phyloP scores from a whole-genome alignment of 1,140 invertebrate species.

The Agraylea sexmaculata region DNA sequence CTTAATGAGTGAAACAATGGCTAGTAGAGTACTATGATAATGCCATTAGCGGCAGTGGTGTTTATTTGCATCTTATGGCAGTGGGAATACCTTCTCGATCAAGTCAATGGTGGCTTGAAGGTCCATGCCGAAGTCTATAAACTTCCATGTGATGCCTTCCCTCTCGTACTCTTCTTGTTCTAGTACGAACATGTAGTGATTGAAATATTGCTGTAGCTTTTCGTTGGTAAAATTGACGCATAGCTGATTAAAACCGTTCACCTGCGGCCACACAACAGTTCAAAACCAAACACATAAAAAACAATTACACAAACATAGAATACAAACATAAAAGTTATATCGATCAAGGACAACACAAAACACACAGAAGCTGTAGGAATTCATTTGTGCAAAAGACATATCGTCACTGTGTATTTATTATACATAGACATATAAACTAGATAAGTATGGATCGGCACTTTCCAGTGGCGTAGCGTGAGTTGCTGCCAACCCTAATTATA shows the following conservation, averaged over 20 bases:
- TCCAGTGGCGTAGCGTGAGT: no score
- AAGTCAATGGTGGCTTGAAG: constrained; percentile 85
- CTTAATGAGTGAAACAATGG: no score
- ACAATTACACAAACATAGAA: constrained; percentile 23
- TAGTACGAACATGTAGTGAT: constrained; percentile 93
- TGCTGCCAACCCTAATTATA: no score
- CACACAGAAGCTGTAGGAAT: no score
- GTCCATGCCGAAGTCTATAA: constrained; percentile 93
- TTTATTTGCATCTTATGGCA: constrained; percentile 7
- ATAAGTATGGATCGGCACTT: no score
- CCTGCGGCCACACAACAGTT: constrained; percentile 43
- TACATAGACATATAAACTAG: no score
- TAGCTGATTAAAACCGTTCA: constrained; percentile 90
- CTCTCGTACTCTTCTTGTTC: constrained; percentile 93
- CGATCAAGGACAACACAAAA: no score
- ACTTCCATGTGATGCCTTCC: constrained; percentile 81
- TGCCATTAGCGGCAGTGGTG: no score
- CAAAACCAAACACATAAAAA: constrained; percentile 32
- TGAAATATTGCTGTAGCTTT: constrained; percentile 93
- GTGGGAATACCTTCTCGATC: constrained; percentile 75
- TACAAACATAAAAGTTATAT: no score
- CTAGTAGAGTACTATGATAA: constrained; percentile 1
- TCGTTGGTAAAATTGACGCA: constrained; percentile 98
- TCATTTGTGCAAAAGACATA: no score
- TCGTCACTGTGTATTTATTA: no score